Evolutionary conservation across 2,888 invertebrate species (phyloP).

Genomic region (Tipula confusa): DNA sequence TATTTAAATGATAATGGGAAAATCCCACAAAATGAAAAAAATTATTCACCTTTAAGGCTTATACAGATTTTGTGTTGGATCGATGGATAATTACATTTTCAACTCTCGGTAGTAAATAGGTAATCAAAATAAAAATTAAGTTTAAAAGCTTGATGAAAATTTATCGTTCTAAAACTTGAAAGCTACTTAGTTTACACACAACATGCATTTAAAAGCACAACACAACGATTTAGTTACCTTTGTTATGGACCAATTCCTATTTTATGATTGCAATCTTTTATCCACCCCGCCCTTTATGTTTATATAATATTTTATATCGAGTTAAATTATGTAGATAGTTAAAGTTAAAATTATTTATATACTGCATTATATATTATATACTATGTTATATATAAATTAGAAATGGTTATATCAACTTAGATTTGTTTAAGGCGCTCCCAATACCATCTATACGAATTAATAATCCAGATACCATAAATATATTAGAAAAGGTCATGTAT

Average conservation of each 20-base stretch:
- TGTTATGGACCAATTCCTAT: not conserved
- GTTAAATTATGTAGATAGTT: not conserved
- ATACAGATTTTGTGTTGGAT: not conserved
- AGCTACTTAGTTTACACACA: not conserved
- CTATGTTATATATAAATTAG: not conserved
- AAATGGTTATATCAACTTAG: conserved; percentile 40
- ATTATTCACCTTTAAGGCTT: not conserved
- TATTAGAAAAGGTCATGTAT: not conserved
- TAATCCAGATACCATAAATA: not conserved
- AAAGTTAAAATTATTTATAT: not conserved
- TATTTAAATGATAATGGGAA: not conserved
- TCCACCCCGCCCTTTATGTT: not conserved
- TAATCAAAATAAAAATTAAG: not conserved
- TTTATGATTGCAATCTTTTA: not conserved
- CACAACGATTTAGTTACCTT: not conserved
- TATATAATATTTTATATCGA: not conserved
- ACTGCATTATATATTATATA: not conserved
- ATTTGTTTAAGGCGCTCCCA: conserved; percentile 50
- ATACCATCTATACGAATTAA: conserved; percentile 43
- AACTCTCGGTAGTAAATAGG: not conserved
- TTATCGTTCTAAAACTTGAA: not conserved
- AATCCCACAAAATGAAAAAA: not conserved
- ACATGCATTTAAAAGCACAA: not conserved
- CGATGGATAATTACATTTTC: not conserved
- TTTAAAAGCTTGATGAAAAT: not conserved